Evolutionary conservation across 2,888 invertebrate genomes (phyloP).

Genomic region (Melinaea marsaeus): DNA sequence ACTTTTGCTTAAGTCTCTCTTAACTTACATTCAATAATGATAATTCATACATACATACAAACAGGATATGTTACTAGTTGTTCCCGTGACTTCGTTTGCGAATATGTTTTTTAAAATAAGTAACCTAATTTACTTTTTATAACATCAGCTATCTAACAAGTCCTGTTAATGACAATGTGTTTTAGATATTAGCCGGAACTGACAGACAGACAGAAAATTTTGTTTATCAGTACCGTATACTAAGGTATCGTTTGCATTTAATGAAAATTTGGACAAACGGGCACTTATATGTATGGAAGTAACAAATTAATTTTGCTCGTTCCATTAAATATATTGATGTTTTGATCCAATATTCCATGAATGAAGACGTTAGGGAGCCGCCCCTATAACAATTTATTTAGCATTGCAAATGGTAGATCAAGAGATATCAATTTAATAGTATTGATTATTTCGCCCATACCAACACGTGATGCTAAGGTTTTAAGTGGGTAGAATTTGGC

Average conservation of each 20-base stretch:
- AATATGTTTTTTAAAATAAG: neutral
- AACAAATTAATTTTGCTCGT: neutral
- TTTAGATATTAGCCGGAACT: too few species aligned
- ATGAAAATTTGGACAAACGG: too few species aligned
- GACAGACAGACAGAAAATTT: too few species aligned
- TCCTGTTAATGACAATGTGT: too few species aligned
- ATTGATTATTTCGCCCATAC: conserved; percentile 15
- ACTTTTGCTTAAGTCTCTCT: conserved; percentile 10
- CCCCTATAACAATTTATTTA: conserved; percentile 31
- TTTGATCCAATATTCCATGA: conserved; percentile 20
- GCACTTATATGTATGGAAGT: neutral
- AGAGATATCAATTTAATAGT: conserved; percentile 14
- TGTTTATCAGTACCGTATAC: too few species aligned
- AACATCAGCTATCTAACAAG: too few species aligned
- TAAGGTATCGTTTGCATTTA: too few species aligned
- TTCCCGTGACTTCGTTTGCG: too few species aligned
- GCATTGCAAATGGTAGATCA: conserved; percentile 22
- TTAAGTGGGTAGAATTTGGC: neutral
- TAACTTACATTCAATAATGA: conserved; percentile 11
- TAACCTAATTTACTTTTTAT: too few species aligned
- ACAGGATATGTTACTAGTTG: neutral
- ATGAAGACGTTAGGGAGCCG: conserved; percentile 25
- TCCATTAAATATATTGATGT: neutral
- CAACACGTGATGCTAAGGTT: neutral
- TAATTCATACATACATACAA: conserved; percentile 4